Conservation (phyloP, 2,888 invertebrate species). For the Chaitophorus viminalis region DNA sequence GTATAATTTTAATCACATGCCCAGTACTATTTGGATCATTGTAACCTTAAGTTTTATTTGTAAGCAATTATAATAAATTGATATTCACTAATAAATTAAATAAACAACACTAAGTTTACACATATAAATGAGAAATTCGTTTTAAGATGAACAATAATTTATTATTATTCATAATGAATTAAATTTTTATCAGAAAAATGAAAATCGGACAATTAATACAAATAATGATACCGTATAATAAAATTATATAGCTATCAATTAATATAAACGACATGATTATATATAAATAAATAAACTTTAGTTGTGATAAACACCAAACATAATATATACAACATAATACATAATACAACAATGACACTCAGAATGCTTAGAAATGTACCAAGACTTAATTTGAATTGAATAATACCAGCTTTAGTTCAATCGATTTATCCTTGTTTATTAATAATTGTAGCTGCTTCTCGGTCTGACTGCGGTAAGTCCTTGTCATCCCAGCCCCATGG, state of each 20-base stretch:
- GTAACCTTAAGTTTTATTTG: too few species aligned
- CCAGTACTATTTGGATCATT: too few species aligned
- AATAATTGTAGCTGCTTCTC: conserved; percentile 64
- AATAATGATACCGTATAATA: background rate
- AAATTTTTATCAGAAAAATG: background rate
- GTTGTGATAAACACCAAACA: conserved; percentile 21
- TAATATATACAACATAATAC: conserved; percentile 50
- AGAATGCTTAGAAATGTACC: conserved; percentile 8
- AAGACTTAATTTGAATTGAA: background rate
- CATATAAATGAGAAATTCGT: too few species aligned
- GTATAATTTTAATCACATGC: too few species aligned
- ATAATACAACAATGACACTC: conserved; percentile 8
- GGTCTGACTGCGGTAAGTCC: conserved; percentile 68
- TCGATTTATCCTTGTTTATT: conserved; percentile 60
- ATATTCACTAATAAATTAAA: too few species aligned
- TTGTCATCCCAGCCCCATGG: conserved; percentile 86
- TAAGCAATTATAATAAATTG: too few species aligned
- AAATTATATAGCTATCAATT: background rate
- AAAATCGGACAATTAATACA: too few species aligned
- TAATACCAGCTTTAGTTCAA: background rate
- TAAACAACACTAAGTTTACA: background rate
- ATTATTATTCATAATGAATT: background rate
- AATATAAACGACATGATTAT: background rate
- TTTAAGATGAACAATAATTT: background rate
- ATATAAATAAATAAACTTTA: conserved; percentile 53